Base-by-base conservation (phyloP, 2,113 vertebrate genomes). In the Chauna torquata region DNA sequence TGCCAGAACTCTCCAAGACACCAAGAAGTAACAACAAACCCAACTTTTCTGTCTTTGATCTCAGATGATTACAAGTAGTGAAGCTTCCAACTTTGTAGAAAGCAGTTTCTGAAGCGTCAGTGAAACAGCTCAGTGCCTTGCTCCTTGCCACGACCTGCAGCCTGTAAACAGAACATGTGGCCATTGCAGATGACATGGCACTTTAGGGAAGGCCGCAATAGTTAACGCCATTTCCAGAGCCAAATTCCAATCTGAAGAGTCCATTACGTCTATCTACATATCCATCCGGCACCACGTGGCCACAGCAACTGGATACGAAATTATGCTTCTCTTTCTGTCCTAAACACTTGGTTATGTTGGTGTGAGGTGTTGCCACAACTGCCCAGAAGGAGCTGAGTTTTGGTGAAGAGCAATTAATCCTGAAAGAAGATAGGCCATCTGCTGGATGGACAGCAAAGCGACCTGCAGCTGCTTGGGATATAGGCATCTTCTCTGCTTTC, bases 121-220 rank as follows among this genome's bases (percentile, higher is more conserved):
- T 69, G 68, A 66, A 92, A 81, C 69, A 94, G 44, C 78, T 91
- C 86, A 13, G 47, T 90, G 69, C 38, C 90, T 57, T 49, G 85
- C 66, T 82, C 68, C 24, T 72, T 90, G 66, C 92, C 64, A 54
- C 49, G 82, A 40, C 34, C 82, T 12, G 20, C 44, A 66, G 69
- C 22, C 69, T n/a, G 38, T 65, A 96, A 91, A 74, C 55, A 38
- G 91, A 85, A 68, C 2, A 0, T 71, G 69, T 68, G 88, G 76
- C 61, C 74, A 32, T 95, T 96, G 68, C 16, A 93, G 84, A 96
- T 81, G 95, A 45, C 85, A 93, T 45, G 75, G 79, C 62, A 94
- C 92, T 90, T 90, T 42, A 64, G 95, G 94, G 88, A 91, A 92
- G 74, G 24, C 42, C 94, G 70, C 68, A 84, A 47, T 19, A 91